A percentile compares a stretch with the other conserved stretches of the same genome.
These are phyloP conservation scores for Aurelia sp. DNA, from an alignment of 30 jellyfish, hydroid and myxozoan genomes.

Conservation along the genomic window DNA sequence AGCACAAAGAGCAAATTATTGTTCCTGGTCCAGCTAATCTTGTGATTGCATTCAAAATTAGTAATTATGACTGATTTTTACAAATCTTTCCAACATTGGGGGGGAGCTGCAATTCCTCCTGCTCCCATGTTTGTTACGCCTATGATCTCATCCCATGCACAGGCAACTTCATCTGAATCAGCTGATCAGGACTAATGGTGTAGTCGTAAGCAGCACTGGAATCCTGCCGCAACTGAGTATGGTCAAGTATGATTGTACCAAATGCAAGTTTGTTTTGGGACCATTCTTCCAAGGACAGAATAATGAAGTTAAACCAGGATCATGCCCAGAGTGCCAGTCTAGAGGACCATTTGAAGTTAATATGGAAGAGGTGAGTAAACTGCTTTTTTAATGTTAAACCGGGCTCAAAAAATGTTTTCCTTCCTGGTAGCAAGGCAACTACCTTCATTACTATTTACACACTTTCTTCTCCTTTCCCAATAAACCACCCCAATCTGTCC, in stretches of 20 bases:
- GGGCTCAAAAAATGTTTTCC: no score
- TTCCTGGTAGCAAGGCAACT: no score
- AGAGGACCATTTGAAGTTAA: slow-evolving; percentile 98
- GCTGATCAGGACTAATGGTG: slow-evolving; percentile 95
- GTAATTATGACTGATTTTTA: no score
- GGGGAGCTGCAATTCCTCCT: no score
- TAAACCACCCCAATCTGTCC: no score
- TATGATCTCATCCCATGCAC: not conserved
- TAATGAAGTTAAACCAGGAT: slow-evolving; percentile 93
- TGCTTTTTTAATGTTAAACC: not conserved
- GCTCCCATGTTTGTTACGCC: no score
- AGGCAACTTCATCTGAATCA: slow-evolving; percentile 96
- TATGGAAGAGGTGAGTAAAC: slow-evolving; percentile 78
- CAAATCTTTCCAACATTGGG: no score
- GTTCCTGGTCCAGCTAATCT: no score
- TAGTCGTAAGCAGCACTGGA: slow-evolving; percentile 94
- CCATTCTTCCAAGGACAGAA: slow-evolving; percentile 97
- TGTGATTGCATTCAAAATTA: no score
- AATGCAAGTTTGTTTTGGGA: slow-evolving; percentile 89
- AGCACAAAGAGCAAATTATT: no score
- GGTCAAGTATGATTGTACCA: slow-evolving; percentile 94
- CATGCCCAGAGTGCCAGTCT: slow-evolving; percentile 99
- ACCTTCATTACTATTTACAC: no score
- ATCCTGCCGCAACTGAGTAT: slow-evolving; percentile 92
- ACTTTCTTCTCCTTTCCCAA: no score